phyloP scores from a whole-genome alignment of 2,888 invertebrate genomes.

The Antitype chi region DNA sequence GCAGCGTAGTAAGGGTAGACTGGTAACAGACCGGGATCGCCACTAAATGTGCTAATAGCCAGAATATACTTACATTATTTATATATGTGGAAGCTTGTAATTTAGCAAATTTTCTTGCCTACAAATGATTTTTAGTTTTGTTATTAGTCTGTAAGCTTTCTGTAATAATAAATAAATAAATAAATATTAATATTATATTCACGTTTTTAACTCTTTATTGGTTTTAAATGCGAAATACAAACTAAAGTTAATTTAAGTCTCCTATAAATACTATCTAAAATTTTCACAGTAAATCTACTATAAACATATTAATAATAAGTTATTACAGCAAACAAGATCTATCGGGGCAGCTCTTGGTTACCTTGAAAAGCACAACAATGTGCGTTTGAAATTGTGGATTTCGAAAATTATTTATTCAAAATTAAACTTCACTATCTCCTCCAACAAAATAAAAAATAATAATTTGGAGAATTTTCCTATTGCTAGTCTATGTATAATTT shows the following conservation, averaged over 20 bases:
- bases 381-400: background rate
- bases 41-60: slow-evolving; percentile 49
- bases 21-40: slow-evolving; percentile 21
- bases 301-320: background rate
- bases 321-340: background rate
- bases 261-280: background rate
- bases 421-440: background rate
- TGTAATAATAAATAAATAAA: too few relatives aligned
- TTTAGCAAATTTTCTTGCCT: too few relatives aligned
- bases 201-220: background rate
- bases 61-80: slow-evolving; percentile 41
- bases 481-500: background rate
- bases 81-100: too few relatives aligned
- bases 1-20: slow-evolving; percentile 9
- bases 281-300: background rate
- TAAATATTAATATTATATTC: too few relatives aligned
- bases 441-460: background rate
- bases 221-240: background rate
- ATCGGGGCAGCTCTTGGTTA: background rate
- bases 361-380: background rate
- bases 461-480: background rate
- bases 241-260: background rate
- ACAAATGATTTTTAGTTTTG: too few relatives aligned
- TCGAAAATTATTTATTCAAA: background rate
- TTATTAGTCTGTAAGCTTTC: too few relatives aligned